A percentile compares a stretch with the other conserved stretches of the same genome.
Conservation (phyloP, 2,797 vertebrate genomes). For the Agapornis canus region DNA sequence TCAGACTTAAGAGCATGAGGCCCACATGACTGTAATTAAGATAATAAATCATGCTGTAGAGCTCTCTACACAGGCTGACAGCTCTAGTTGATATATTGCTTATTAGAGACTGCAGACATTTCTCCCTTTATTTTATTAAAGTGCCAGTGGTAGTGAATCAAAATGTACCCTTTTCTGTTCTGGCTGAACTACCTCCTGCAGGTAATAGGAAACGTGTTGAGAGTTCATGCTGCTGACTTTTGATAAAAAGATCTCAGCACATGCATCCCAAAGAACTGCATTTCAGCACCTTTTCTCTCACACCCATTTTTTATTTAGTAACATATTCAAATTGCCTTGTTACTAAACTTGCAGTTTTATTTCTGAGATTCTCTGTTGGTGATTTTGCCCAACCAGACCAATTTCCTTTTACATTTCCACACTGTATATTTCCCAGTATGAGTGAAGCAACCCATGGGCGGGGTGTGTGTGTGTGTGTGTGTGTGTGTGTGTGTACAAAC, state of each 20-base stretch:
- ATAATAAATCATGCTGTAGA: constrained; percentile 76
- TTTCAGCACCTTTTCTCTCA: neutral
- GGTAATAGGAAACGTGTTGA: constrained; percentile 27
- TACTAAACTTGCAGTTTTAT: neutral
- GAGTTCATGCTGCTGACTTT: neutral
- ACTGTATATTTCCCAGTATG: neutral
- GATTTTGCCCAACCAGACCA: neutral
- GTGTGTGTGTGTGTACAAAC: too few species aligned
- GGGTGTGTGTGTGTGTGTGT: too few species aligned
- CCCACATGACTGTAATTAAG: constrained; percentile 78
- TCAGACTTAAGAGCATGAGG: constrained; percentile 70
- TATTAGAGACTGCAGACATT: constrained; percentile 67
- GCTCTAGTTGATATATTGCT: constrained; percentile 66
- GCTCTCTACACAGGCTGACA: constrained; percentile 66
- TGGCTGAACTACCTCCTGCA: constrained; percentile 40
- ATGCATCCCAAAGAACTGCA: neutral
- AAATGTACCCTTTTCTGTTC: constrained; percentile 27
- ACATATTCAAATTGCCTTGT: neutral
- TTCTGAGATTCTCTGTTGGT: neutral
- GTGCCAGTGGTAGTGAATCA: constrained; percentile 67
- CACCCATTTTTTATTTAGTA: neutral
- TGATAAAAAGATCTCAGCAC: neutral
- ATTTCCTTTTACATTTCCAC: neutral
- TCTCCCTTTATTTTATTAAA: constrained; percentile 63
- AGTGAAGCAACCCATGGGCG: neutral